Base-by-base conservation (phyloP, 2,888 invertebrate genomes). In the Brachyopa scutellaris region DNA sequence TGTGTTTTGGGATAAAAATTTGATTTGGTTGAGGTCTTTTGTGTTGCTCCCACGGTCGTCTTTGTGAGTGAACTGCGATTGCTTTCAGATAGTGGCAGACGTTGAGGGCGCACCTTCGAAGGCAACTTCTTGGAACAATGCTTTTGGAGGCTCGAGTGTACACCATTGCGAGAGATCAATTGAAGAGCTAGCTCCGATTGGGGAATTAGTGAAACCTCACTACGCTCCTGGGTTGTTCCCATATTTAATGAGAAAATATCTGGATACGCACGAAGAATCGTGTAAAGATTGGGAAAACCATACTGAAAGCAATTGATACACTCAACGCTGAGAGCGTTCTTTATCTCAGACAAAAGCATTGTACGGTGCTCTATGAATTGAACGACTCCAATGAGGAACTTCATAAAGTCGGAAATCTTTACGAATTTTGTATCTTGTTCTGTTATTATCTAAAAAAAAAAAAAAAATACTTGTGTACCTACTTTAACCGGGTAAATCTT, bases 311-410 rank as follows among this genome's bases (percentile, higher is more conserved):
- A 82, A 33, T 66, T 70, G n/a, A 38, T 29, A 33, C 64, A 82
- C 13, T 82, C 70, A 47, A 89, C 87, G 36, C 88, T 87, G 64
- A 91, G 76, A 1, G 86, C 77, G 9, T 36, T 85, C 78, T 89
- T 90, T 1, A 91, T 86, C 49, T 91, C 90, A n/a, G 87, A 84
- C 13, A 91, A 33, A 26, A 85, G 85, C 85, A 90, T 87, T 17
- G 82, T 84, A 2, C 88, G 87, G 33, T 88, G 86, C 67, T 90
- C 90, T 59, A 91, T 57, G 6, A 89, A 73, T 40, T 87, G 86
- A 21, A 90, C 87, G 38, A 90, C 86, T 5, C 85, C 86, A 7
- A 90, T 83, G 2, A 91, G 69, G 42, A 90, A 90, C 9, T 86
- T 87, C 87, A 89, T 88, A 26, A 90, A 87, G 15, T 73, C 49